phyloP scores from a whole-genome alignment of 2,797 vertebrate species.

The Anabas testudineus region DNA sequence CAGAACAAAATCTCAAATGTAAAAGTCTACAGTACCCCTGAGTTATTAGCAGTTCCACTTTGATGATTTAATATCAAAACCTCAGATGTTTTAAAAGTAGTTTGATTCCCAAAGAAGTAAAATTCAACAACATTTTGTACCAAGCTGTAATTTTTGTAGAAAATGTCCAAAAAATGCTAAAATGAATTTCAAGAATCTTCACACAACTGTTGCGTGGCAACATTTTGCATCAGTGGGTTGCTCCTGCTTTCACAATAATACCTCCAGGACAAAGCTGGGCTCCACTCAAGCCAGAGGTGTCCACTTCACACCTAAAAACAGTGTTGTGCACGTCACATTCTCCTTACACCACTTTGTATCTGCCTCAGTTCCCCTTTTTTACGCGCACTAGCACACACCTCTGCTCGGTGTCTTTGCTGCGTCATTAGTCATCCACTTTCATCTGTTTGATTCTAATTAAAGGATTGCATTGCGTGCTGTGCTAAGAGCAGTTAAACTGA shows the following conservation, averaged over 20 bases:
- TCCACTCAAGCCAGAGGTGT: neutral
- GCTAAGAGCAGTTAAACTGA: slow-evolving; percentile 1
- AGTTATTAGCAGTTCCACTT: too few relatives aligned
- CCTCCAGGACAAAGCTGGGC: neutral
- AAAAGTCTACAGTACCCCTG: too few relatives aligned
- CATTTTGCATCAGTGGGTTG: neutral
- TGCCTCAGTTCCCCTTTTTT: neutral
- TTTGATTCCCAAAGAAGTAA: too few relatives aligned
- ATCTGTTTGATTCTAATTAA: neutral
- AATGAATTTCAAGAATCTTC: neutral
- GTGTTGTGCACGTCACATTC: neutral
- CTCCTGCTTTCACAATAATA: neutral
- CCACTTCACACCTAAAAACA: slow-evolving; percentile 3
- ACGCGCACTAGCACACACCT: neutral
- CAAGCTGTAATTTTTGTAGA: neutral
- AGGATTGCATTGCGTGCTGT: neutral
- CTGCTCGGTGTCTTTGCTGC: neutral
- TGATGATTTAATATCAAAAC: too few relatives aligned
- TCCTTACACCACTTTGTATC: neutral
- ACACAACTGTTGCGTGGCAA: slow-evolving; percentile 21
- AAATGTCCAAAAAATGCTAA: neutral
- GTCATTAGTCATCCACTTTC: neutral
- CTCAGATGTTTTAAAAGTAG: too few relatives aligned
- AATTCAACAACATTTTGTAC: neutral
- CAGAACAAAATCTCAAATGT: too few relatives aligned